These are phyloP conservation scores for Cygnus atratus DNA, from an alignment of 2,113 vertebrate genomes.

Conservation along the genomic window DNA sequence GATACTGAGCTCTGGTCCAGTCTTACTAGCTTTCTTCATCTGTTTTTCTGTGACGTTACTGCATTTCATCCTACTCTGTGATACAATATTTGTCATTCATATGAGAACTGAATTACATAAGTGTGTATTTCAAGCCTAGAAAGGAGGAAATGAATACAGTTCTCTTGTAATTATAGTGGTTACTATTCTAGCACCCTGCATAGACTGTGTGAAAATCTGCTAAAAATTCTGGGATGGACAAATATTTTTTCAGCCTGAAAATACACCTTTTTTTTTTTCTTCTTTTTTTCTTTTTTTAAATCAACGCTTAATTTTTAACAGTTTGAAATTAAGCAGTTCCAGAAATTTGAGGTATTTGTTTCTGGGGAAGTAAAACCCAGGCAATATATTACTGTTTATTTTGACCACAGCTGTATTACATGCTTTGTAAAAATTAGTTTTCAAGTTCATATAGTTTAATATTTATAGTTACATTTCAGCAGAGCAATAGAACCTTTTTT, in stretches of 20 bases:
- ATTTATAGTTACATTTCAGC: neutral
- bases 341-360: neutral
- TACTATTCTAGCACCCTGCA: neutral
- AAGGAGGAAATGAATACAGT: neutral
- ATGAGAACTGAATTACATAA: neutral
- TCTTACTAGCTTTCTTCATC: accelerated
- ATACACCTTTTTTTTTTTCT: neutral
- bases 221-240: neutral
- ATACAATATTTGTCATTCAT: neutral
- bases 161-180: neutral
- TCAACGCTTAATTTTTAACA: neutral
- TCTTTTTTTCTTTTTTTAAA: neutral
- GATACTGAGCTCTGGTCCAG: neutral
- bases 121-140: neutral
- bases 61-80: neutral
- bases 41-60: neutral
- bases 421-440: neutral
- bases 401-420: neutral
- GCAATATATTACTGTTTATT: neutral
- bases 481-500: neutral
- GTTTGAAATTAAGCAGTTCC: neutral
- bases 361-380: neutral
- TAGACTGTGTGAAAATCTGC: neutral
- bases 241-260: neutral
- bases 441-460: neutral